phyloP scores from a whole-genome alignment of 2,888 invertebrate genomes.

The Drosophila stalkeri region DNA sequence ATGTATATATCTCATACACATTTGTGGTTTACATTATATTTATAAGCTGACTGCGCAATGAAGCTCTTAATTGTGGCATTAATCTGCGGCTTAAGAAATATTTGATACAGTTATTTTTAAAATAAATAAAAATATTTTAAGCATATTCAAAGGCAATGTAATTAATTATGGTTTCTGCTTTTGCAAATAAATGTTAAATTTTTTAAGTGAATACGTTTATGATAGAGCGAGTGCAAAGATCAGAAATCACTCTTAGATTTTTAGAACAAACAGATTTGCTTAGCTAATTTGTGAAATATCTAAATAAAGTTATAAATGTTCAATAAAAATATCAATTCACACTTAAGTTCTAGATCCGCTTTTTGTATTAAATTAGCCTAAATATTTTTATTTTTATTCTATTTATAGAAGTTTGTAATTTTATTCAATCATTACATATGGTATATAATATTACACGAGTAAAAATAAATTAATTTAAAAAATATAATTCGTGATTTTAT shows the following conservation, averaged over 20 bases:
- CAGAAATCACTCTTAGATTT: neutral
- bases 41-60: constrained; percentile 16
- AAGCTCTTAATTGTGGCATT: constrained; percentile 19
- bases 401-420: too few relatives aligned
- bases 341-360: too few relatives aligned
- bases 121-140: neutral
- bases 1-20: neutral
- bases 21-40: constrained; percentile 11
- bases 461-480: too few relatives aligned
- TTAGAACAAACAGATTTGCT: neutral
- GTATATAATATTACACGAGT: too few relatives aligned
- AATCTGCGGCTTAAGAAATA: neutral
- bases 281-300: neutral
- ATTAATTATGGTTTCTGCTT: neutral
- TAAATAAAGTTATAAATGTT: too few relatives aligned
- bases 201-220: neutral
- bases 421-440: too few relatives aligned
- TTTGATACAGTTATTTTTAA: neutral
- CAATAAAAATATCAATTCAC: too few relatives aligned
- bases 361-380: too few relatives aligned
- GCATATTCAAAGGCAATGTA: neutral
- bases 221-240: too few relatives aligned
- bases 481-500: too few relatives aligned
- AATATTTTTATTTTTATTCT: too few relatives aligned
- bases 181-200: neutral